Conservation (phyloP, 2,113 vertebrate species). For the Rhinolophus sinicus region DNA sequence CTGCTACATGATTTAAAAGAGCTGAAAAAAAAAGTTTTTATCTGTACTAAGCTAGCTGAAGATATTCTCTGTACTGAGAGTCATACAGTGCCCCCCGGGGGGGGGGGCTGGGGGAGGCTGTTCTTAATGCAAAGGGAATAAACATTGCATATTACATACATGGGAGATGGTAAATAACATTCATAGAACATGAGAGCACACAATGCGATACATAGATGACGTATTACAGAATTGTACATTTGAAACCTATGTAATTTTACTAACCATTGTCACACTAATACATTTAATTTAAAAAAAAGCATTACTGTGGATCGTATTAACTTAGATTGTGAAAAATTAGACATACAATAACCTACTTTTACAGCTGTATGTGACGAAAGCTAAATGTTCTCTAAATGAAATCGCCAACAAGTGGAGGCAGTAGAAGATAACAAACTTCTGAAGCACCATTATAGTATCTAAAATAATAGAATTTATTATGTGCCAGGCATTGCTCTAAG, state of each 20-base stretch:
- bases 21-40: not conserved
- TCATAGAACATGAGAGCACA: not conserved
- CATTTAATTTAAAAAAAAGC: not conserved
- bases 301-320: not conserved
- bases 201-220: no score
- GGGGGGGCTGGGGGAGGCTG: not conserved
- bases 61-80: not conserved
- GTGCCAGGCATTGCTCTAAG: not conserved
- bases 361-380: not conserved
- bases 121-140: not conserved
- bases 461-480: not conserved
- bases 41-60: not conserved
- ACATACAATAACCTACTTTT: not conserved
- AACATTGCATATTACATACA: not conserved
- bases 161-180: not conserved
- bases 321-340: slow-evolving; percentile 2
- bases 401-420: not conserved
- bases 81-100: not conserved
- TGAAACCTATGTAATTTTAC: no score
- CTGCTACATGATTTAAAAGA: not conserved
- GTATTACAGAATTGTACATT: no score
- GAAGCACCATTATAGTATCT: not conserved
- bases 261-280: no score
- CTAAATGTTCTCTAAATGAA: not conserved
- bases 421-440: not conserved